A percentile compares a stretch with the other conserved stretches of the same genome.
phyloP scores from a whole-genome alignment of 2,797 vertebrate genomes.

The Lemur catta region DNA sequence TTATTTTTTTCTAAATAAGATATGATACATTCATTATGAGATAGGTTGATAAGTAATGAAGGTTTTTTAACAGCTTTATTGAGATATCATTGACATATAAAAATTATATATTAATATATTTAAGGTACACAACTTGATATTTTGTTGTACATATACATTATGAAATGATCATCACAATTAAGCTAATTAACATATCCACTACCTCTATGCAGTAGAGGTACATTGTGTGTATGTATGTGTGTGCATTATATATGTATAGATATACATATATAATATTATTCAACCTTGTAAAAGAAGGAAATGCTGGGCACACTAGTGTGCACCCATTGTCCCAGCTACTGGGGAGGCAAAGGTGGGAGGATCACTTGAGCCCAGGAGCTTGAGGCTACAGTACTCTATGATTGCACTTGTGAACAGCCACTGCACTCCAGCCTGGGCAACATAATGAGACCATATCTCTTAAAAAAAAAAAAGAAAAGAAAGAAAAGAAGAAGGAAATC shows the following conservation, averaged over 20 bases:
- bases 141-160: not conserved
- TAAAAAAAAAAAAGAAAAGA: not conserved
- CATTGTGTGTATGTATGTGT: not conserved
- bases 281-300: not conserved
- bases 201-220: not conserved
- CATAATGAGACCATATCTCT: not conserved
- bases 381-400: not conserved
- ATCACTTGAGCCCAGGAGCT: not conserved
- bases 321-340: not conserved
- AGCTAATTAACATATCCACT: not conserved
- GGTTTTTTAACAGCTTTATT: not conserved
- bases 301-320: not conserved
- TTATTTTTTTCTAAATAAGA: constrained; percentile 28
- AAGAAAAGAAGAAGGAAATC: not conserved
- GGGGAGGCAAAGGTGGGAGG: not conserved
- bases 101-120: not conserved
- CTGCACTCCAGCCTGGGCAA: not conserved
- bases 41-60: not conserved
- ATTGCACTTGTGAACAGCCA: not conserved
- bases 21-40: constrained; percentile 53
- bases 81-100: not conserved
- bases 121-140: not conserved
- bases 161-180: not conserved
- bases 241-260: not conserved
- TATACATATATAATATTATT: not conserved